These are phyloP conservation scores for Meliscaeva auricollis DNA, from an alignment of 2,888 invertebrate genomes.

Conservation along the genomic window DNA sequence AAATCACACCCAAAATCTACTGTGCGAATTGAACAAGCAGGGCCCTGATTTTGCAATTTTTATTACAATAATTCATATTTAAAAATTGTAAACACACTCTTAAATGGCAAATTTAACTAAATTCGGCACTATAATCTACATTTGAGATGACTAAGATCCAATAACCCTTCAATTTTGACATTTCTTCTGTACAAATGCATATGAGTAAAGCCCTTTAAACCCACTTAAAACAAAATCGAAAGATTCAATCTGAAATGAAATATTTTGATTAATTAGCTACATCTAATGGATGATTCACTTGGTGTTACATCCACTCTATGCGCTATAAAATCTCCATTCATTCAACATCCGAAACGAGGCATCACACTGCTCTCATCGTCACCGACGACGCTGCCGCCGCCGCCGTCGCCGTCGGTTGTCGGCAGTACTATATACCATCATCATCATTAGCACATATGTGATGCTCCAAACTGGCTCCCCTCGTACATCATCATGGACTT, in stretches of 20 bases:
- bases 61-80: no score
- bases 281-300: conserved; percentile 62
- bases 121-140: no score
- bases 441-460: conserved; percentile 68
- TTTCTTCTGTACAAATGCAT: no score
- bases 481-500: conserved; percentile 38
- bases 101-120: no score
- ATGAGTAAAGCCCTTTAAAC: conserved; percentile 1
- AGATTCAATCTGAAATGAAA: conserved; percentile 41
- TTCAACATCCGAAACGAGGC: background rate
- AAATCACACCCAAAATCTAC: no score
- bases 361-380: background rate
- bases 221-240: conserved; percentile 33
- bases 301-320: conserved; percentile 27
- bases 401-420: background rate
- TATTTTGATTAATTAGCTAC: conserved; percentile 70
- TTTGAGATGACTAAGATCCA: no score
- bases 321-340: conserved; percentile 63
- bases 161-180: no score
- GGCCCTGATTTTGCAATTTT: no score
- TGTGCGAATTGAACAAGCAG: no score
- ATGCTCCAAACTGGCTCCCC: conserved; percentile 57
- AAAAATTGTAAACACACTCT: no score
- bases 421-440: conserved; percentile 34
- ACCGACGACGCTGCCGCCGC: no score